These are phyloP conservation scores for Synanceia verrucosa DNA, from an alignment of 2,797 vertebrate genomes.

Conservation along the genomic window DNA sequence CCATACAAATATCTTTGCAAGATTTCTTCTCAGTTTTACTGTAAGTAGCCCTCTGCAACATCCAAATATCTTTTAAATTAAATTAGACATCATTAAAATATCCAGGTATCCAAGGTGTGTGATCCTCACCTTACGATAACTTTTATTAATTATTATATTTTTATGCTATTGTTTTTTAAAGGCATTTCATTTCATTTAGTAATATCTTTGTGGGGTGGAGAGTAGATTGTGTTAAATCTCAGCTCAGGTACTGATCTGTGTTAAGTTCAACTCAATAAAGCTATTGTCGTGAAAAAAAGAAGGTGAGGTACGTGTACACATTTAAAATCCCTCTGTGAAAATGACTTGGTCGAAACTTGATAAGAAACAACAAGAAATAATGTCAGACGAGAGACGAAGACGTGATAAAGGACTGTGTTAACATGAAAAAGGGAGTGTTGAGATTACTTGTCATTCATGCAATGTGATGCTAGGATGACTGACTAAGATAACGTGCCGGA, in stretches of 20 bases:
- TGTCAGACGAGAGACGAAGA: neutral
- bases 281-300: neutral
- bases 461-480: neutral
- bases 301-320: neutral
- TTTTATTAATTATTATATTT: neutral
- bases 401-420: neutral
- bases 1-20: neutral
- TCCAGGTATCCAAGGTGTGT: neutral
- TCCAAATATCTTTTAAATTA: too few species aligned
- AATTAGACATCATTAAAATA: neutral
- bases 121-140: neutral
- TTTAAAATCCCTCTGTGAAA: neutral
- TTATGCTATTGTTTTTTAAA: too few species aligned
- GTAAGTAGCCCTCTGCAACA: too few species aligned
- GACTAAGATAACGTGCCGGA: neutral
- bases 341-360: constrained; percentile 1
- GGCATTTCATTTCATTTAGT: neutral
- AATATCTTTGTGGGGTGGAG: neutral
- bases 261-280: neutral
- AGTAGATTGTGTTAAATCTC: too few species aligned
- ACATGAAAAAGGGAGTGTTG: neutral
- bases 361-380: neutral
- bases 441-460: neutral
- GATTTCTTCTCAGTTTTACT: too few species aligned
- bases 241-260: neutral